A percentile compares a stretch with the other conserved stretches of the same genome.
Conservation (phyloP, 2,113 vertebrate genomes). For the Nycticryphes semicollaris region DNA sequence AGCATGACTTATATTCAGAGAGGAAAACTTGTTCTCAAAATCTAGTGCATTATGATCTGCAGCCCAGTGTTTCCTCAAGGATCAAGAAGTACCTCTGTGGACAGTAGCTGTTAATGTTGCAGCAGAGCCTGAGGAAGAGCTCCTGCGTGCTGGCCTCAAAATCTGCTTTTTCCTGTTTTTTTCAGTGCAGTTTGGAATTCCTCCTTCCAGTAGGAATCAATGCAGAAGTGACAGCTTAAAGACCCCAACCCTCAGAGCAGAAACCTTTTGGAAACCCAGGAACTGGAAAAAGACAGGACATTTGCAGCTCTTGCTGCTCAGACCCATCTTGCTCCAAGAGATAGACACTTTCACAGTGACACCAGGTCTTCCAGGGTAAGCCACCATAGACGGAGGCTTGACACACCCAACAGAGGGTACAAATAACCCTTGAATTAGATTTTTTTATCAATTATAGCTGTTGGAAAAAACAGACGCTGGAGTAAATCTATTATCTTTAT, state of each 20-base stretch:
- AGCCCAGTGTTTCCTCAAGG: neutral
- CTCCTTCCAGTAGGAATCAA: neutral
- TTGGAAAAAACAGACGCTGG: neutral
- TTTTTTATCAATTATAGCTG: neutral
- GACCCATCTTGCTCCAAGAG: neutral
- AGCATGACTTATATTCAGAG: neutral
- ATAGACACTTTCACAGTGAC: neutral
- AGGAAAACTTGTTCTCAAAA: neutral
- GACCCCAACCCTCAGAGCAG: rapidly evolving
- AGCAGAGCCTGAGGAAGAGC: neutral
- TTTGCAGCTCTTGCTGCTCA: neutral
- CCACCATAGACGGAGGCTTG: neutral
- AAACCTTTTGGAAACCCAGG: neutral
- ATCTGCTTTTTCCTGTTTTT: neutral
- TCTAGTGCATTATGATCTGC: neutral
- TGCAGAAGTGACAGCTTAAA: neutral
- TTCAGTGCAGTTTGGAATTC: neutral
- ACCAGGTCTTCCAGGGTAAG: neutral
- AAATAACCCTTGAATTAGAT: neutral
- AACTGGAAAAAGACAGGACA: neutral
- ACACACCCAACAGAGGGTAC: neutral
- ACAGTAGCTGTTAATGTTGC: neutral
- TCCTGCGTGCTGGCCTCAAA: neutral
- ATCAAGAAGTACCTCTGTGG: neutral
- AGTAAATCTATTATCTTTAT: neutral